Conservation (phyloP, 2,113 vertebrate species). For the Hydropotes inermis region DNA sequence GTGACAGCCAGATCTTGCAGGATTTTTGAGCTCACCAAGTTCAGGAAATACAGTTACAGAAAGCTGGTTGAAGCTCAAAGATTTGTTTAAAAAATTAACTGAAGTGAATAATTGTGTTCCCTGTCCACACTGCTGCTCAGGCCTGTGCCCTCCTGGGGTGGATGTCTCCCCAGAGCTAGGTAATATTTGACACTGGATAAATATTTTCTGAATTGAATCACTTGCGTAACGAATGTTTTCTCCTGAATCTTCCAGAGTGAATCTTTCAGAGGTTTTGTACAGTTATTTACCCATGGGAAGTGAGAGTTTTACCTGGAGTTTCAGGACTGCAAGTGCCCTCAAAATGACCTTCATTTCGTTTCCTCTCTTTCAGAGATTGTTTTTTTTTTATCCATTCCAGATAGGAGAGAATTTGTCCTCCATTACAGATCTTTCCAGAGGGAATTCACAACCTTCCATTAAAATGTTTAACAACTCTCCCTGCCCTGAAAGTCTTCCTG, state of each 20-base stretch:
- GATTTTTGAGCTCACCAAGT: constrained; percentile 42
- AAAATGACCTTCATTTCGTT: constrained; percentile 47
- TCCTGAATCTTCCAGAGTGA: constrained; percentile 6
- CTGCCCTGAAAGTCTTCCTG: constrained; percentile 37
- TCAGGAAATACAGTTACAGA: constrained; percentile 38
- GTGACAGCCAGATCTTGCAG: constrained; percentile 20
- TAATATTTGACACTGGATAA: neutral
- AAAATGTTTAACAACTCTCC: constrained; percentile 60
- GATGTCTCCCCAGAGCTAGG: neutral
- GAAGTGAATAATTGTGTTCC: neutral
- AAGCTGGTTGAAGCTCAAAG: constrained; percentile 1
- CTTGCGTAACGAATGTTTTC: neutral
- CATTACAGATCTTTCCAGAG: constrained; percentile 61
- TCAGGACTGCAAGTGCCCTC: constrained; percentile 14
- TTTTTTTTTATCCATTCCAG: constrained; percentile 12
- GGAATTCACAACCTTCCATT: constrained; percentile 52
- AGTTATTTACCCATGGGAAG: neutral
- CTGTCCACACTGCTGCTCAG: neutral
- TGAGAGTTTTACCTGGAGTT: constrained; percentile 44
- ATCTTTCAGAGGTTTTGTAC: neutral
- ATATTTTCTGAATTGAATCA: constrained; percentile 14
- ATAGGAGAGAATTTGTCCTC: constrained; percentile 51
- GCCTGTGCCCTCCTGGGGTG: neutral
- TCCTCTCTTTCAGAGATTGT: constrained; percentile 33
- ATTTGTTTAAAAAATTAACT: neutral